Conservation (phyloP, 2,113 vertebrate species). For the Gambusia affinis region DNA sequence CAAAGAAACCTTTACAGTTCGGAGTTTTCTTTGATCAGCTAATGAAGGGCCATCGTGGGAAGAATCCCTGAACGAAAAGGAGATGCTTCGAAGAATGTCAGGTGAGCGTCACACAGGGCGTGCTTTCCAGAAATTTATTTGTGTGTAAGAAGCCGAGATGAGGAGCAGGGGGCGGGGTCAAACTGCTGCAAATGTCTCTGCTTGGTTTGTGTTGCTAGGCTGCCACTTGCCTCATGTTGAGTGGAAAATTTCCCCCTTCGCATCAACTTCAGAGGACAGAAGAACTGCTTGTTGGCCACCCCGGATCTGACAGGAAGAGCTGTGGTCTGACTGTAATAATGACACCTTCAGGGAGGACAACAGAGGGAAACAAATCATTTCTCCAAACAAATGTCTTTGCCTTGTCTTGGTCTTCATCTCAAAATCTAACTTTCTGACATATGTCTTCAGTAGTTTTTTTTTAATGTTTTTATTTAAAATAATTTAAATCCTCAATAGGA, state of each 20-base stretch:
- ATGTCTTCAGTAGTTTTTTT: no score
- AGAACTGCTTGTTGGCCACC: not conserved
- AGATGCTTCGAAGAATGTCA: constrained; percentile 15
- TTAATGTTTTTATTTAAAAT: not conserved
- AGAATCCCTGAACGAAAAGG: constrained; percentile 34
- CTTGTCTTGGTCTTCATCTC: not conserved
- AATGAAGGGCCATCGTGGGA: constrained; percentile 22
- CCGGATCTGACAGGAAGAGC: not conserved
- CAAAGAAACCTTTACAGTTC: not conserved
- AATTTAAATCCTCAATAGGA: not conserved
- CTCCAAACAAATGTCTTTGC: not conserved
- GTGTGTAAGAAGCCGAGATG: not conserved
- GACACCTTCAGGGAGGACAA: constrained; percentile 4
- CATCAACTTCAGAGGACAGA: constrained; percentile 12
- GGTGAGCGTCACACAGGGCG: not conserved
- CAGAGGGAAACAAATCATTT: not conserved
- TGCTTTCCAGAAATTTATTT: constrained; percentile 12
- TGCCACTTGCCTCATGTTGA: constrained; percentile 78
- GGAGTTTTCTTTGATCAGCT: constrained; percentile 32
- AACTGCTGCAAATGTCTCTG: constrained; percentile 77
- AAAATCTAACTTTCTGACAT: not conserved
- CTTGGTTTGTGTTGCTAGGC: constrained; percentile 84
- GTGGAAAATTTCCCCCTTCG: constrained; percentile 60
- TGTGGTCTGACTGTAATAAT: not conserved
- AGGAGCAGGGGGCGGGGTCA: constrained; percentile 47